Evolutionary conservation across 2,888 invertebrate species (phyloP).

Genomic region (Clepsis dumicolana): DNA sequence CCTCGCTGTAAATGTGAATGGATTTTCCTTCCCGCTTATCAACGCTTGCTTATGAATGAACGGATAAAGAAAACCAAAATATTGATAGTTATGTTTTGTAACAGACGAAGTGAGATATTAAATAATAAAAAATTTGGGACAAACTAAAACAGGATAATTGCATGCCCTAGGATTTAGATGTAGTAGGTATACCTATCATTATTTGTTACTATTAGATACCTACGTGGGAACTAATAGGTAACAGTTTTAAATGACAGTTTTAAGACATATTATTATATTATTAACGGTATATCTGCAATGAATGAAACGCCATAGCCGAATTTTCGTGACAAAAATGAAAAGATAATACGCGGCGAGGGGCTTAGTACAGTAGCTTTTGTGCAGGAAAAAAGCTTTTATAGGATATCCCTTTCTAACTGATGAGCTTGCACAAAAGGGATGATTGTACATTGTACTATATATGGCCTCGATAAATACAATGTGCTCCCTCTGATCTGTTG

Average conservation of each 20-base stretch:
- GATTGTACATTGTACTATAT: not conserved
- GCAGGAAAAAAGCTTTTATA: not conserved
- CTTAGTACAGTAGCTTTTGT: not conserved
- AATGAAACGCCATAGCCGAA: too few species aligned
- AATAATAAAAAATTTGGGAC: not conserved
- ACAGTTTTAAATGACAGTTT: too few species aligned
- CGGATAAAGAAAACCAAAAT: conserved; percentile 1
- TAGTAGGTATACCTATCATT: too few species aligned
- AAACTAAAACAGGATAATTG: not conserved
- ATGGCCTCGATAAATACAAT: too few species aligned
- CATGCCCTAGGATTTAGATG: too few species aligned
- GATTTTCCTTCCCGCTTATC: not conserved
- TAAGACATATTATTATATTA: too few species aligned
- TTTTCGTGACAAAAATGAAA: not conserved
- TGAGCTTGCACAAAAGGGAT: not conserved
- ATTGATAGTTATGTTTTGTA: not conserved
- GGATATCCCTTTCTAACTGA: not conserved
- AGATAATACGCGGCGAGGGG: not conserved
- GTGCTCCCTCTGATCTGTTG: too few species aligned
- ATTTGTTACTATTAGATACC: too few species aligned
- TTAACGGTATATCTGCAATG: too few species aligned
- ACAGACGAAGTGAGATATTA: not conserved
- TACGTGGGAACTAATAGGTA: too few species aligned
- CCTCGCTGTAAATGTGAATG: conserved; percentile 8
- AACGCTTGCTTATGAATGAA: conserved; percentile 5